Conservation (phyloP, 53 echinoderm and acorn worm genomes). For the Holothuria scabra region DNA sequence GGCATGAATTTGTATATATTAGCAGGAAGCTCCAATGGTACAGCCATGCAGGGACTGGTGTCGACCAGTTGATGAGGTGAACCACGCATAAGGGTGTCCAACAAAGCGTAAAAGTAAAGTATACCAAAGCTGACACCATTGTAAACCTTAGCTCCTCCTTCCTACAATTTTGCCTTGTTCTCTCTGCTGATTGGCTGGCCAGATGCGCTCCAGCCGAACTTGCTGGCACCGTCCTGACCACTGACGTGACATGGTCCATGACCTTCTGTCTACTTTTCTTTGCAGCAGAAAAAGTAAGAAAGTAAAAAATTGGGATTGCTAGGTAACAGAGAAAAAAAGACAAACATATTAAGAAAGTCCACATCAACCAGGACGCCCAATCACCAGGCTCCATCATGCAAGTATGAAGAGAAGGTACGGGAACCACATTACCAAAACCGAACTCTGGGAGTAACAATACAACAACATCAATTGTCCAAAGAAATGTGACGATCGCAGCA, state of each 20-base stretch:
- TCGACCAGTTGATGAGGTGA: slow-evolving; percentile 55
- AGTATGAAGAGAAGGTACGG: slow-evolving; percentile 24
- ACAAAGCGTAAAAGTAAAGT: slow-evolving; percentile 52
- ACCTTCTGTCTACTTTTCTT: slow-evolving; percentile 49
- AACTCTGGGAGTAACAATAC: slow-evolving; percentile 70
- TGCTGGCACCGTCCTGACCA: not conserved
- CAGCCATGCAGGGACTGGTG: slow-evolving; percentile 40
- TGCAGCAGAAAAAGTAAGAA: slow-evolving; percentile 55
- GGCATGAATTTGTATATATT: slow-evolving; percentile 70
- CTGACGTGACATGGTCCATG: not conserved
- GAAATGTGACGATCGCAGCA: slow-evolving; percentile 32
- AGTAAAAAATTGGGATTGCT: slow-evolving; percentile 60
- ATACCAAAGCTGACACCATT: slow-evolving; percentile 71
- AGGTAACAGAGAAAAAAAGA: slow-evolving; percentile 51
- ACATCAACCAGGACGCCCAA: slow-evolving; percentile 12
- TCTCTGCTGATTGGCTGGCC: not conserved
- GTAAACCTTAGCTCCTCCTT: slow-evolving; percentile 79
- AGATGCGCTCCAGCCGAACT: no score
- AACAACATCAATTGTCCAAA: slow-evolving; percentile 62
- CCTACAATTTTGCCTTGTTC: slow-evolving; percentile 7
- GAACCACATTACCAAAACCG: slow-evolving; percentile 62
- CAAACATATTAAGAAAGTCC: slow-evolving; percentile 42
- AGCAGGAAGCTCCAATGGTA: slow-evolving; percentile 64
- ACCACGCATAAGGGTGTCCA: slow-evolving; percentile 75
- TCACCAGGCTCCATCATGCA: slow-evolving; percentile 66